Conservation (phyloP, 2,888 invertebrate species). For the Andrena marginata region DNA sequence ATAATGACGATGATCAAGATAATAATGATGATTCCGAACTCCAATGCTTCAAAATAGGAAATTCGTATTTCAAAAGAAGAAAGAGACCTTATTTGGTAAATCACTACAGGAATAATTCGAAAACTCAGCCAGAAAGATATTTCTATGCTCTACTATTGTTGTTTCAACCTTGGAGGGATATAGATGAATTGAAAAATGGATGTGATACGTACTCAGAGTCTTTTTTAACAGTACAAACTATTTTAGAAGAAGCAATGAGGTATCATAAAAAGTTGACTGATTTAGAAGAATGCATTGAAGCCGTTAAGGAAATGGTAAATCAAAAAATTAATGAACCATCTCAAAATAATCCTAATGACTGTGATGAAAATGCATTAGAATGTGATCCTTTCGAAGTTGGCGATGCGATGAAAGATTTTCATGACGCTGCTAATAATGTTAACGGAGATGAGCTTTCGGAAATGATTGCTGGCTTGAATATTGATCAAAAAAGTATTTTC, state of each 20-base stretch:
- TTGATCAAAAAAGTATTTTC: not conserved
- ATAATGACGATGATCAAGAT: no score
- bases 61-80: not conserved
- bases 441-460: not conserved
- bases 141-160: not conserved
- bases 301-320: not conserved
- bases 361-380: not conserved
- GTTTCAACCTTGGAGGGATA: not conserved
- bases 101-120: not conserved
- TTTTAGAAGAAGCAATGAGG: no score
- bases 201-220: not conserved
- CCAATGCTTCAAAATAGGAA: not conserved
- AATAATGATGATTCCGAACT: no score
- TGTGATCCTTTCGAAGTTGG: not conserved
- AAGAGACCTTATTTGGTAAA: not conserved
- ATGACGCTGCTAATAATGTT: not conserved
- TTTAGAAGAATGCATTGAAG: not conserved
- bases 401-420: not conserved
- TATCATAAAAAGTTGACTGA: no score
- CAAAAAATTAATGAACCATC: not conserved
- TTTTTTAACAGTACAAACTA: not conserved
- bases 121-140: not conserved
- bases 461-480: not conserved
- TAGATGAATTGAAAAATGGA: not conserved
- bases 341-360: not conserved